Base-by-base conservation (phyloP, 2,888 invertebrate species). In the Entomobrya proxima region DNA sequence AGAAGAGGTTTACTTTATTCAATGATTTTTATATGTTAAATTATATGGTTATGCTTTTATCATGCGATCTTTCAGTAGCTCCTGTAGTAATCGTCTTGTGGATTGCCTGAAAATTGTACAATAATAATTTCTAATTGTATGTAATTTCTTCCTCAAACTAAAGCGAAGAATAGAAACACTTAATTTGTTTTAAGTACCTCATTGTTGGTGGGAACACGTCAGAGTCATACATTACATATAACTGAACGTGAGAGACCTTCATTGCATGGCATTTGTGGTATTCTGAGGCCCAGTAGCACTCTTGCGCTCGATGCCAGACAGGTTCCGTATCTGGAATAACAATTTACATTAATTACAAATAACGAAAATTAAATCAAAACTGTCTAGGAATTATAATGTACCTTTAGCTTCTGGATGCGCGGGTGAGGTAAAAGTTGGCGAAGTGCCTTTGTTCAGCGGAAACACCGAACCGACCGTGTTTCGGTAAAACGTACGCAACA, bases 241-340 rank as follows among this genome's bases (percentile, higher is more conserved):
- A 93, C 82, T 96, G 92, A 90, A 95, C 94, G 87, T 94, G 93
- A 9, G 93, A 93, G 1, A 93, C 93, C 91, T 94, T 94, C 24
- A 95, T 93, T 0, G 95, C 96, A 91, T 96, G 96, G 90, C 96
- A 96, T 92, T 97, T 97, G 91, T 96, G 95, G 91, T 96, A 96
- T 91, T 97, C 96, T 0, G 96, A 95, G 91, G 95, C 95, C 95
- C 96, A 96, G 91, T 96, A 96, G 0, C 95, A 95, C 92, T 96
- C 96, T 24, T 91, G 90, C 87, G 93, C 92, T 87, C 92, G 92
- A 61, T 86, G 87, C 15, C 40, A 77, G 0, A 77, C 82, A 9
- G 82, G 82, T n/a, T 82, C 84, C 0, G 77, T 79, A 44, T 88
- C 88, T 87, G 24, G 44, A 50, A 75, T 2, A 24, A 58, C 3